Evolutionary conservation across 2,888 invertebrate genomes (phyloP).

Genomic region (Deilephila porcellus): DNA sequence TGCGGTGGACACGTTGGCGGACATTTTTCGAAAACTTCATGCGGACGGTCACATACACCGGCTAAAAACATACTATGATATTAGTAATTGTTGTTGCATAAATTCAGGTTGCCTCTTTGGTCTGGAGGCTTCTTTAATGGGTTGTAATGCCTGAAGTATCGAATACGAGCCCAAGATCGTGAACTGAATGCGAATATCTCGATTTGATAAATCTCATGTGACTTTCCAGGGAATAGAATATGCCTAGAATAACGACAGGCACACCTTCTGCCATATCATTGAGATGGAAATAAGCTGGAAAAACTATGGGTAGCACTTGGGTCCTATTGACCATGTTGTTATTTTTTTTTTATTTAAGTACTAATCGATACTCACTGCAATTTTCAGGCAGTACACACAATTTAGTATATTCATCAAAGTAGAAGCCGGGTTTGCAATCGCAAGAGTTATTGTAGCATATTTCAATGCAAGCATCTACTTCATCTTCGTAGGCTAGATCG

Average conservation of each 20-base stretch:
- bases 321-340: too few species aligned
- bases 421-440: conserved; percentile 40
- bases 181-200: too few species aligned
- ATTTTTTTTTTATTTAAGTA: not conserved
- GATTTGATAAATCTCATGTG: too few species aligned
- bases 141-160: too few species aligned
- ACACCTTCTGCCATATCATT: not conserved
- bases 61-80: not conserved
- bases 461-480: conserved; percentile 13
- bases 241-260: too few species aligned
- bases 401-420: conserved; percentile 33
- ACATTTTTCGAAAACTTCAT: conserved; percentile 41
- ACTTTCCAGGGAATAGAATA: too few species aligned
- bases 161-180: too few species aligned
- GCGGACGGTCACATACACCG: conserved; percentile 30
- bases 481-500: not conserved
- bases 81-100: too few species aligned
- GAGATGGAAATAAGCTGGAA: too few species aligned
- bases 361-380: conserved; percentile 44
- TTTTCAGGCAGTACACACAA: conserved; percentile 38
- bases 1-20: conserved; percentile 39
- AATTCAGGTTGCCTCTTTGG: too few species aligned
- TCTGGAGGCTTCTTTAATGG: too few species aligned
- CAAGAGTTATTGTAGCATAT: conserved; percentile 37
- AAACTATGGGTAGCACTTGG: too few species aligned